Evolutionary conservation across 2,888 invertebrate species (phyloP).

Genomic region (Geophilus truncorum): DNA sequence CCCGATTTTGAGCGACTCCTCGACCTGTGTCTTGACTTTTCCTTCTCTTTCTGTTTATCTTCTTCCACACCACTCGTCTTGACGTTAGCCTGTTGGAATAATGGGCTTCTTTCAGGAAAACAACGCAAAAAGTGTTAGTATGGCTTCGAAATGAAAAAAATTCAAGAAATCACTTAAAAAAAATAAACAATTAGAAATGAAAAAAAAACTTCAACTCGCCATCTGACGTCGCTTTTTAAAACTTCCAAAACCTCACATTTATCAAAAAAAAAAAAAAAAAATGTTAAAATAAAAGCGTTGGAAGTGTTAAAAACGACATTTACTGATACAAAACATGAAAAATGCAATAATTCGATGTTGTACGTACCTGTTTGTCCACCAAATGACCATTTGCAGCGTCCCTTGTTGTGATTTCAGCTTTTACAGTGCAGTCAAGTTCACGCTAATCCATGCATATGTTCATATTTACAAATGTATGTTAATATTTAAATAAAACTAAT

Average conservation of each 20-base stretch:
- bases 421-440: not conserved
- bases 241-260: not conserved
- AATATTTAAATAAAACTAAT: not conserved
- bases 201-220: not conserved
- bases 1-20: not conserved
- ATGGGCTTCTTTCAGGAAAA: not conserved
- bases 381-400: not conserved
- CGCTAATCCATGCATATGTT: not conserved
- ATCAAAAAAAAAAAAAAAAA: too few relatives aligned
- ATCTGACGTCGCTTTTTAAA: not conserved
- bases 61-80: not conserved
- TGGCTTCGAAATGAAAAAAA: not conserved
- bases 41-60: not conserved
- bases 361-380: not conserved
- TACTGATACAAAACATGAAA: not conserved
- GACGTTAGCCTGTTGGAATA: not conserved
- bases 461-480: not conserved
- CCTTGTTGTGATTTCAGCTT: not conserved
- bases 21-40: not conserved
- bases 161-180: not conserved
- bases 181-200: not conserved
- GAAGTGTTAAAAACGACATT: not conserved
- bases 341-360: not conserved
- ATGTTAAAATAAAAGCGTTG: not conserved
- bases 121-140: not conserved